Evolutionary conservation across 2,797 vertebrate genomes (phyloP).

Genomic region (Syndactyla subalaris): DNA sequence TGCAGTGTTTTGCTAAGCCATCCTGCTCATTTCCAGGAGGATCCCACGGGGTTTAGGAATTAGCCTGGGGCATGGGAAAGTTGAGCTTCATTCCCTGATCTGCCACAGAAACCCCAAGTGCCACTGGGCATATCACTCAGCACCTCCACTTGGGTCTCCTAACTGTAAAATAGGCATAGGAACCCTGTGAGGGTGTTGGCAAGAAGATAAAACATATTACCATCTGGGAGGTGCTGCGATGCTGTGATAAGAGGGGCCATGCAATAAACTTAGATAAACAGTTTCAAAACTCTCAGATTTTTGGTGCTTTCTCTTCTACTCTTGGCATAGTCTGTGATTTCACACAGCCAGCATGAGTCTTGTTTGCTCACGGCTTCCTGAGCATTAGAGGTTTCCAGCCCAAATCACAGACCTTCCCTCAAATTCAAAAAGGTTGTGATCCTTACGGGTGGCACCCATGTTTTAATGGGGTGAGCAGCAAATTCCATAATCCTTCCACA

Average conservation of each 20-base stretch:
- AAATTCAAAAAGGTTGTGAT: background rate
- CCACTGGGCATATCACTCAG: slow-evolving; percentile 58
- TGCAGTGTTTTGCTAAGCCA: slow-evolving; percentile 3
- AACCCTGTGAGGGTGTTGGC: slow-evolving; percentile 48
- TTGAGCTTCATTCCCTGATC: slow-evolving; percentile 49
- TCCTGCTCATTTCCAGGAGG: slow-evolving; percentile 25
- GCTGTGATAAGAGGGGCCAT: slow-evolving; percentile 30
- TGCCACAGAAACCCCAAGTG: slow-evolving; percentile 59
- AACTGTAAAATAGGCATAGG: slow-evolving; percentile 41
- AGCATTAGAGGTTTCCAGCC: background rate
- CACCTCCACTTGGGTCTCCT: slow-evolving; percentile 33
- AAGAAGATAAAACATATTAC: slow-evolving; percentile 38
- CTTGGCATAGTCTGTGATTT: background rate
- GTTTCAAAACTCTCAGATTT: slow-evolving; percentile 43
- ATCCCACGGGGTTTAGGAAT: slow-evolving; percentile 41
- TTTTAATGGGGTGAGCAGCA: background rate
- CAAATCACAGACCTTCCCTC: background rate
- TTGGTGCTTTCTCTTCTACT: background rate
- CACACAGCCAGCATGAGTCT: background rate
- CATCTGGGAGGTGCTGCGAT: slow-evolving; percentile 20
- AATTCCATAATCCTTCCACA: background rate
- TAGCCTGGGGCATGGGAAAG: slow-evolving; percentile 54
- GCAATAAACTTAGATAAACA: slow-evolving; percentile 48
- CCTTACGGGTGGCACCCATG: background rate
- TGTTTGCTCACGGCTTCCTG: background rate